phyloP scores from a whole-genome alignment of 2,797 vertebrate genomes.

The Labeo calbasu region DNA sequence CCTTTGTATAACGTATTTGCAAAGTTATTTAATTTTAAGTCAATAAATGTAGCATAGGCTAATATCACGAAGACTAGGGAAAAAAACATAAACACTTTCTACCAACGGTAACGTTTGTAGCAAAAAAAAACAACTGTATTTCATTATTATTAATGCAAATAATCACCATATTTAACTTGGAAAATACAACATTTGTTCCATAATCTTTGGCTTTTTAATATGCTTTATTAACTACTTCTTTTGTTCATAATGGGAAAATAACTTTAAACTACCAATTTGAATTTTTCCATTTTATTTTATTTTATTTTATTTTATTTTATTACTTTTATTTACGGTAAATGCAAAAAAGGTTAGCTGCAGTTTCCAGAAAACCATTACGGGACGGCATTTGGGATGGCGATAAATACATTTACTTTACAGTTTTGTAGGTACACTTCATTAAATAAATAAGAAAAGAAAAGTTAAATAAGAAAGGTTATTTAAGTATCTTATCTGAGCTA shows the following conservation, averaged over 20 bases:
- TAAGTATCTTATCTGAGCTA: no score
- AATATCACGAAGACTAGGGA: neutral
- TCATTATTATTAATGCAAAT: neutral
- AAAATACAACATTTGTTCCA: neutral
- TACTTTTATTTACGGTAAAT: neutral
- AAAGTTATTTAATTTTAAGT: neutral
- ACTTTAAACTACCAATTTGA: neutral
- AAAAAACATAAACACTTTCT: neutral
- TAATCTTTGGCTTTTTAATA: neutral
- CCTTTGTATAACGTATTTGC: neutral
- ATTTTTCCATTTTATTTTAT: neutral
- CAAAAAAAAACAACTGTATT: neutral
- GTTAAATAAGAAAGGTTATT: neutral
- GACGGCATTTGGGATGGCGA: neutral
- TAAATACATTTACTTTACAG: neutral
- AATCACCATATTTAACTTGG: neutral
- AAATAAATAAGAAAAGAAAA: no score
- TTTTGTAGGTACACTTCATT: neutral
- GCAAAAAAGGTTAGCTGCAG: neutral
- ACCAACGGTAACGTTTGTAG: neutral
- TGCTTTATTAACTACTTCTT: neutral
- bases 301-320: neutral
- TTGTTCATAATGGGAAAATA: neutral
- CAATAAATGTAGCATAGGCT: neutral
- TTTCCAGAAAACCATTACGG: neutral